Evolutionary conservation across 2,888 invertebrate genomes (phyloP), one percentile per base, ranked within the genome.

Genomic region (Metacarcinus magister): DNA sequence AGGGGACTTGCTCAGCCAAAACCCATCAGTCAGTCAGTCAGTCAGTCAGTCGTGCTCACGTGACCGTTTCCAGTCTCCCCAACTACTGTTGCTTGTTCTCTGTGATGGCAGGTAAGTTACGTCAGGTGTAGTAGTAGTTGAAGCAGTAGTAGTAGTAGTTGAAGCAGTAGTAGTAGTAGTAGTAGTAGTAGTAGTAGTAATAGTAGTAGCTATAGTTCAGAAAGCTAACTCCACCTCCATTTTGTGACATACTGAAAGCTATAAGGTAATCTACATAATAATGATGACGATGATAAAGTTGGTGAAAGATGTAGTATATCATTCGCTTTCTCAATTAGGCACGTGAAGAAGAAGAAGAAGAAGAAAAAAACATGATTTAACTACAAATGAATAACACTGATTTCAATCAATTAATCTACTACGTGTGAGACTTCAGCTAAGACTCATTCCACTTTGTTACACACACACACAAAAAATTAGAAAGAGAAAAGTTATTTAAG

Each of bases 161-260:
- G 43, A 43, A 90, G 43, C 43, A 91, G 5, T 91, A 91, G 43
- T 91, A 91, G 5, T 91, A 91, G 43, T 91, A 91, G 43, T 91
- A 91, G 43, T 91, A 91, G 43, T 43, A 91, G 43, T 91, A 91
- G 43, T 44, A 91, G 43, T 91, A 91, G 43, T 91, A 43, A 16
- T 91, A 43, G 43, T 91, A 23, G 43, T 91, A 43, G 89, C 28
- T 16, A 28, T 89, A 28, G 89, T 89, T 39, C 39, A 39, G 39
- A 39, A 39, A 39, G 39, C 2, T 39, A 39, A 39, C 39, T 39
- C 39, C 39, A 39, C 39, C 39, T 39, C 39, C 39, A 39, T 39
- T 39, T 39, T 39, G 39, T 39, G 39, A 39, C 39, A 39, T 39
- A 39, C 2, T 39, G 39, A 39, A 39, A 39, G 39, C 39, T 39